Evolutionary conservation across 2,113 vertebrate genomes (phyloP).

Genomic region (Tretioscincus oriximinensis): DNA sequence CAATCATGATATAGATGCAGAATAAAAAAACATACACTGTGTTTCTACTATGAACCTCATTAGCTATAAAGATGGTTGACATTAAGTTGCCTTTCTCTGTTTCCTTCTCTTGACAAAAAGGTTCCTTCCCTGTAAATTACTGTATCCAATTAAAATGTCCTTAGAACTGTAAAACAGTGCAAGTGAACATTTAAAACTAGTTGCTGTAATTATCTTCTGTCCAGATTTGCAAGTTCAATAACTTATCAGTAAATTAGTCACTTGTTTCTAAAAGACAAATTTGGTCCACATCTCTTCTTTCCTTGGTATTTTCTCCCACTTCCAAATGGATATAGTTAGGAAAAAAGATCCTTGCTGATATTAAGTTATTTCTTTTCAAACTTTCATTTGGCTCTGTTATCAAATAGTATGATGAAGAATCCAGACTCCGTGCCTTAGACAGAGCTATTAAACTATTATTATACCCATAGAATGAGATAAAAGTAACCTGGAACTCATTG

Average conservation of each 20-base stretch:
- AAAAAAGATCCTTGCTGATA: slow-evolving; percentile 3
- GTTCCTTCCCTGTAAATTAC: background rate
- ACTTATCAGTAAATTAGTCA: slow-evolving; percentile 35
- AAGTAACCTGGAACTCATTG: slow-evolving; percentile 29
- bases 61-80: background rate
- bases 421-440: background rate
- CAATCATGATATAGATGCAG: background rate
- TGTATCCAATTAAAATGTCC: background rate
- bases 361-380: background rate
- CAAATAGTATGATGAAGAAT: slow-evolving; percentile 18
- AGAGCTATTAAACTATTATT: slow-evolving; percentile 30
- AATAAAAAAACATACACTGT: background rate
- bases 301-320: slow-evolving; percentile 37
- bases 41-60: background rate
- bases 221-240: slow-evolving; percentile 34
- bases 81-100: background rate
- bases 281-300: slow-evolving; percentile 8
- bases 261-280: slow-evolving; percentile 10
- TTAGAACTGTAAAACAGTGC: background rate
- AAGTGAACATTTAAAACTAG: slow-evolving; percentile 31
- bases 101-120: slow-evolving; percentile 2
- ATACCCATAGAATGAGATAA: slow-evolving; percentile 29
- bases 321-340: background rate
- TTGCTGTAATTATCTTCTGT: slow-evolving; percentile 5
- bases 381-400: slow-evolving; percentile 35